Evolutionary conservation across 2,113 vertebrate species (phyloP), one percentile per base, ranked within the genome.

Genomic region (Archilochus colubris): DNA sequence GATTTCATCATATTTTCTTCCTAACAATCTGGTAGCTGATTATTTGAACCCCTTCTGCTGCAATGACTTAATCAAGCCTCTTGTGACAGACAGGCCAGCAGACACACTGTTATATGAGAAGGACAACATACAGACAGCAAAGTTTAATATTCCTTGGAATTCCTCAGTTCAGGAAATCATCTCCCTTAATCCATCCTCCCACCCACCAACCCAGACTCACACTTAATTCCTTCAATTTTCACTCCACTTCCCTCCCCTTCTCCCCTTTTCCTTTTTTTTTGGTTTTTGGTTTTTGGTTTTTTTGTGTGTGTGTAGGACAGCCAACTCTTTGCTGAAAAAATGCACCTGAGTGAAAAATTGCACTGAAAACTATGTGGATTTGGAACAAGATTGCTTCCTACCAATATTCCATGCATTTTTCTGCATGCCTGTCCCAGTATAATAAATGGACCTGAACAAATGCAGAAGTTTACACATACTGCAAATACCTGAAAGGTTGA

Each of bases 11-110:
- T 43, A 55, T 63, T 91, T 91, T 83, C 40, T 43, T 27, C 28
- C 24, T 14, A 81, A 57, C 33, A 64, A 69, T 74, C 46, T 48
- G 44, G 63, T 78, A 84, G 70, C 62, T 75, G 59, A 70, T 50
- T 88, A 75, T 61, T 67, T 78, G 61, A 87, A 93, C 36, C 79
- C 73, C 36, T 87, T 55, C 68, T 94, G 43, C 50, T 75, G 21
- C 23, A 38, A 80, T 4, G 2, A 86, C 58, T 90, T 74, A 38
- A 43, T 6, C 23, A 43, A 68, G 53, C 12, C 67, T 57, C 28
- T 28, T 38, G 22, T 17, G 67, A n/a, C 33, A 86, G 67, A 46
- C 17, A 48, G 40, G 53, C 8, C 46, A 48, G 59, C 25, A 80
- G 25, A 80, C 25, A 72, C 8, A 48, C 14, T 48, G 12, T 12